Conservation (phyloP, 2,888 invertebrate genomes). For the Pyrocoelia pectoralis region DNA sequence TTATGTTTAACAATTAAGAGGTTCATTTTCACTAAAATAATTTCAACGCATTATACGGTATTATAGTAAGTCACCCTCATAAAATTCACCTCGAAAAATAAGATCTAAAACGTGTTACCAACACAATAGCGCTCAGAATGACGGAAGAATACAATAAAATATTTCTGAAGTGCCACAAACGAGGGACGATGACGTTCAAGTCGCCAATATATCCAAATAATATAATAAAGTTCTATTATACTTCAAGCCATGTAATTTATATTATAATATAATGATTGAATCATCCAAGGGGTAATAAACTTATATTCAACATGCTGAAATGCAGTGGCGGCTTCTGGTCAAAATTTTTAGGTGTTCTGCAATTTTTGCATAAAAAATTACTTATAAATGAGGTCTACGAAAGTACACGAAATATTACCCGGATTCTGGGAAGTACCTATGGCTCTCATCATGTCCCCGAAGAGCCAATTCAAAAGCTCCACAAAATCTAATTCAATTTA, state of each 20-base stretch:
- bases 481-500: too few species aligned
- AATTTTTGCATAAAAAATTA: too few species aligned
- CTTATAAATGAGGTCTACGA: too few species aligned
- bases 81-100: constrained; percentile 22
- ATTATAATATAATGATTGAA: neutral
- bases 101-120: constrained; percentile 23
- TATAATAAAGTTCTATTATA: constrained; percentile 7
- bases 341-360: too few species aligned
- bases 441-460: too few species aligned
- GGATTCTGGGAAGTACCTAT: too few species aligned
- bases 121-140: constrained; percentile 22
- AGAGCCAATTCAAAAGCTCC: too few species aligned
- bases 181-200: constrained; percentile 6
- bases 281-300: neutral
- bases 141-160: constrained; percentile 24
- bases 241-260: constrained; percentile 3
- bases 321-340: too few species aligned
- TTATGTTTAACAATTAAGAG: neutral
- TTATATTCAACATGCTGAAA: neutral
- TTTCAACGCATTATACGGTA: neutral
- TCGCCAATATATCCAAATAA: constrained; percentile 8
- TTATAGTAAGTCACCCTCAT: constrained; percentile 5
- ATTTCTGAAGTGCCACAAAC: constrained; percentile 14
- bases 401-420: too few species aligned
- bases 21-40: neutral